These are phyloP conservation scores for Agonopterix alstromeriana DNA, from an alignment of 2,888 invertebrate genomes.

Conservation along the genomic window DNA sequence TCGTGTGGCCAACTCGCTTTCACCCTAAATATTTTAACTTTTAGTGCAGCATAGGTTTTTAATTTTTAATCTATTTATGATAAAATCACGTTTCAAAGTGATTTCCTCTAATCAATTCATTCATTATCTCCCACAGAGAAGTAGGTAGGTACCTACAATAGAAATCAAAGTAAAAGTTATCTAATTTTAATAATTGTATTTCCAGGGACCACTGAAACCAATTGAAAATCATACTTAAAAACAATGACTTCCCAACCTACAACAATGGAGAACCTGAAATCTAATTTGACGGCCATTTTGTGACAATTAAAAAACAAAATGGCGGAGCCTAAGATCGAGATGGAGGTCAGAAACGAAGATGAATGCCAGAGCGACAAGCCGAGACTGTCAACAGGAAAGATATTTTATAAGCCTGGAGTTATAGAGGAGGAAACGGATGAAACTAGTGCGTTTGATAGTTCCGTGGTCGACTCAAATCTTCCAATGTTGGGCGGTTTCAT, in stretches of 20 bases:
- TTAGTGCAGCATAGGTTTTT: no score
- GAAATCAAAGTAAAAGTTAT: no score
- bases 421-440: conserved; percentile 67
- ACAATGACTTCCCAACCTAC: conserved; percentile 13
- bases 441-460: conserved; percentile 65
- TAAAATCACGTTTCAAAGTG: no score
- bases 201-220: background rate
- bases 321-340: conserved; percentile 54
- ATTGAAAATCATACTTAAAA: background rate
- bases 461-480: conserved; percentile 44
- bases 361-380: conserved; percentile 36
- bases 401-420: conserved; percentile 67
- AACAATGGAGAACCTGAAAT: conserved; percentile 11
- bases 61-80: no score
- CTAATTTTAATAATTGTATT: background rate
- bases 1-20: no score
- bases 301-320: conserved; percentile 31
- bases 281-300: conserved; percentile 29
- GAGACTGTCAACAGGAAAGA: conserved; percentile 51
- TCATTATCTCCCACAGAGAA: no score
- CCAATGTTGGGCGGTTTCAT: conserved; percentile 54
- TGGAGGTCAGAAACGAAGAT: conserved; percentile 49
- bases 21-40: no score
- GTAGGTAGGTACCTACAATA: no score
- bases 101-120: no score